These are phyloP conservation scores for Danionella cerebrum DNA, from an alignment of 2,113 vertebrate genomes.

Conservation along the genomic window DNA sequence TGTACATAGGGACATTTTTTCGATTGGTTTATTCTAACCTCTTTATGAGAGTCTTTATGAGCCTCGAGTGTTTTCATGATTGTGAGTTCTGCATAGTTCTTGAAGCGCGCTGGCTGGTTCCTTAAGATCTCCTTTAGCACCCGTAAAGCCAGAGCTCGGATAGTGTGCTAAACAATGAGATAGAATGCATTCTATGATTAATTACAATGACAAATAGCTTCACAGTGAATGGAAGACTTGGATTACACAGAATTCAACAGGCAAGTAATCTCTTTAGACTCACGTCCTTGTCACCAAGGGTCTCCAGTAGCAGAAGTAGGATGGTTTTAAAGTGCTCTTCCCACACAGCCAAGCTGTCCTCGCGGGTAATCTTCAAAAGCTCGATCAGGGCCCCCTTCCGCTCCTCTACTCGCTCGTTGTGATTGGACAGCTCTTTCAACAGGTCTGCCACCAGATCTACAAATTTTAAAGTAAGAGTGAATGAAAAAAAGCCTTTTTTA, in stretches of 20 bases:
- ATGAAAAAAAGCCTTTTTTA: neutral
- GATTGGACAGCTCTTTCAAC: slow-evolving; percentile 95
- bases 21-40: slow-evolving; percentile 62
- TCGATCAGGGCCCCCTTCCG: slow-evolving; percentile 88
- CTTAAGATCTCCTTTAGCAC: slow-evolving; percentile 94
- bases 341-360: slow-evolving; percentile 92
- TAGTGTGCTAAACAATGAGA: slow-evolving; percentile 74
- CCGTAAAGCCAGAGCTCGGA: slow-evolving; percentile 84
- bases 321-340: slow-evolving; percentile 98
- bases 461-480: slow-evolving; percentile 59
- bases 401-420: slow-evolving; percentile 91
- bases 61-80: slow-evolving; percentile 99
- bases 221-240: neutral
- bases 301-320: slow-evolving; percentile 90
- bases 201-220: neutral
- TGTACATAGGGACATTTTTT: neutral
- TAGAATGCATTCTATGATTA: neutral
- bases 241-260: neutral
- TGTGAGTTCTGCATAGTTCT: slow-evolving; percentile 94
- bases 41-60: slow-evolving; percentile 97
- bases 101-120: slow-evolving; percentile 93
- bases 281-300: slow-evolving; percentile 94
- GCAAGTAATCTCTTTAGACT: neutral
- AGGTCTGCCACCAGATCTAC: slow-evolving; percentile 93
- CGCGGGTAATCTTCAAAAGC: slow-evolving; percentile 89